Evolutionary conservation across 2,113 vertebrate species (phyloP), one percentile per base, ranked within the genome.

Genomic region (Plecturocebus donacophilus): DNA sequence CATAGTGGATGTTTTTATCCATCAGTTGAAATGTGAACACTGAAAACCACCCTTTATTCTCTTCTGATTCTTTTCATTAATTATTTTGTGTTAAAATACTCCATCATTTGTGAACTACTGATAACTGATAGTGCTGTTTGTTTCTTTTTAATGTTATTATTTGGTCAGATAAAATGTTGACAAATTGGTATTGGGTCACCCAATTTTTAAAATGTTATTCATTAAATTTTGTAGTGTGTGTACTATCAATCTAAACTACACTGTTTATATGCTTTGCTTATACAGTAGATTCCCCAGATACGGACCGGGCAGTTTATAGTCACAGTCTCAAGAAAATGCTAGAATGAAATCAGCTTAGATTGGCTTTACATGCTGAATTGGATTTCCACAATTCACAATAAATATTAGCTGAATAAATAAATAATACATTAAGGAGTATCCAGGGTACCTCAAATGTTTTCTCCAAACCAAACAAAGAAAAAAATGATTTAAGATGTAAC

Each of bases 71-170:
- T 90, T 40, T 90, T 68, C 32, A 83, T 80, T 52, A 73, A 70
- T 96, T 91, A 90, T 87, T 49, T 87, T 95, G 30, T 75, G 21
- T 94, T 90, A 83, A 89, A 85, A 82, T 86, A 10, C 38, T 73
- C 38, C 54, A n/a, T 84, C 11, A n/a, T 91, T 86, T 68, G 13
- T 84, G 54, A 94, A 84, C 80, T 94, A 35, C 49, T 75, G 23
- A 17, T 83, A 7, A 12, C 38, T 79, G 64, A 21, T 27, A 66
- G 17, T 87, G 58, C 2, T 66, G 45, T 92, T 94, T 75, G 14
- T 92, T 64, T 87, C 49, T 80, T 79, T 92, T 87, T 83, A 87
- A 75, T 83, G 42, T 58, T 85, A 66, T 79, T 75, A 75, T 84
- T 76, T 84, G 38, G 79, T 35, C 17, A 89, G 38, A 56, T 80